These are phyloP conservation scores for Ovis canadensis DNA, from an alignment of 2,113 vertebrate genomes.

Conservation along the genomic window DNA sequence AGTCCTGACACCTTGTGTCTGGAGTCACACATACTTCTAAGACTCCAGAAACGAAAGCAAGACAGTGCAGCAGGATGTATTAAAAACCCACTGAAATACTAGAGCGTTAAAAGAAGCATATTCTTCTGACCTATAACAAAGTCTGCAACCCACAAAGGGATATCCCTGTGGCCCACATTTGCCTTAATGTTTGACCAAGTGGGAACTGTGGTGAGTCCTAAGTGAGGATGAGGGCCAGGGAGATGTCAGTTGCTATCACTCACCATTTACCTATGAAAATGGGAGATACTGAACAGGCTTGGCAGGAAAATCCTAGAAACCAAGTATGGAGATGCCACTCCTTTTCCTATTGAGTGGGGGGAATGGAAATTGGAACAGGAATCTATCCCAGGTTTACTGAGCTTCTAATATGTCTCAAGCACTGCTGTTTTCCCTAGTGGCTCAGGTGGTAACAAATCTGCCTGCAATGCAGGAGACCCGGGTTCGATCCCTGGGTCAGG, in stretches of 20 bases:
- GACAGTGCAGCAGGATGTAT: not conserved
- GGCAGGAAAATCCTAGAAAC: not conserved
- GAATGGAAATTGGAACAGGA: not conserved
- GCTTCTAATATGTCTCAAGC: not conserved
- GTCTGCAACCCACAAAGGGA: not conserved
- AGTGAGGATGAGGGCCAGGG: not conserved
- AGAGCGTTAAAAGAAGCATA: not conserved
- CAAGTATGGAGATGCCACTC: not conserved
- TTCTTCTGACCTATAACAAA: not conserved
- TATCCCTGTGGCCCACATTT: not conserved
- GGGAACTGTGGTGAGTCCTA: not conserved
- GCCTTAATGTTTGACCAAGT: not conserved
- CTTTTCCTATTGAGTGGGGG: not conserved
- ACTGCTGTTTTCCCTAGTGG: not conserved
- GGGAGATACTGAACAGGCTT: not conserved
- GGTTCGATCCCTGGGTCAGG: not conserved
- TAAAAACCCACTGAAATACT: not conserved
- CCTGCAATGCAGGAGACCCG: not conserved
- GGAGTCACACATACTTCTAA: not conserved
- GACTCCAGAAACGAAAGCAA: not conserved
- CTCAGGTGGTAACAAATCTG: not conserved
- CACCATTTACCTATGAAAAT: not conserved
- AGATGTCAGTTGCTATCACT: not conserved
- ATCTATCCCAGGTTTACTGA: not conserved
- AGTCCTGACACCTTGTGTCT: not conserved